Evolutionary conservation across 2,113 vertebrate species (phyloP).

Genomic region (Pungitius pungitius): DNA sequence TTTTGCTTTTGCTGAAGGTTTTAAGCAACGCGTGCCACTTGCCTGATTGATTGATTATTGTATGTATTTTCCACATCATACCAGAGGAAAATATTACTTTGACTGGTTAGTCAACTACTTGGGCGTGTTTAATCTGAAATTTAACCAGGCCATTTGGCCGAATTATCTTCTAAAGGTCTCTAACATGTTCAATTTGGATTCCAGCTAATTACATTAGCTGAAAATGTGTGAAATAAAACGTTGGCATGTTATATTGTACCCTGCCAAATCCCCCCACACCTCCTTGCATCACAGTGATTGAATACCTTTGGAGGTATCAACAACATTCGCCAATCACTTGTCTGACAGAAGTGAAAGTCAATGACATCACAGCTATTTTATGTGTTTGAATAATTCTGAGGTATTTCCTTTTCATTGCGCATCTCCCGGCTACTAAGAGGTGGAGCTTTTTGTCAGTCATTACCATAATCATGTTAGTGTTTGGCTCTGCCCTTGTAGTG

Average conservation of each 20-base stretch:
- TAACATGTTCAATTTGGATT: conserved; percentile 40
- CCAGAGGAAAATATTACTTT: conserved; percentile 5
- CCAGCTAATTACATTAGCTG: conserved; percentile 61
- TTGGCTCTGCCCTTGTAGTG: conserved; percentile 70
- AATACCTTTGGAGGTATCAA: conserved; percentile 57
- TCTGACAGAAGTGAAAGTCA: conserved; percentile 61
- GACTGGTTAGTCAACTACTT: conserved; percentile 4
- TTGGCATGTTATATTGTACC: conserved; percentile 55
- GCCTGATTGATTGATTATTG: background rate
- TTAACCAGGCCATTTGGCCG: background rate
- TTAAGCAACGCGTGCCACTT: background rate
- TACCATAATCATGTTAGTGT: conserved; percentile 75
- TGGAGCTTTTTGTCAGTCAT: conserved; percentile 64
- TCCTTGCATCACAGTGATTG: conserved; percentile 57
- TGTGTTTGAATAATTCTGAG: conserved; percentile 71
- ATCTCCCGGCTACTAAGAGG: conserved; percentile 15
- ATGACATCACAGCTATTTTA: conserved; percentile 67
- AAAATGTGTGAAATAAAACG: conserved; percentile 54
- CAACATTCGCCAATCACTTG: conserved; percentile 57
- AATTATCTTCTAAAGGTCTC: conserved; percentile 10
- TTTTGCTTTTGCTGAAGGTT: background rate
- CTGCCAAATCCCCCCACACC: conserved; percentile 35
- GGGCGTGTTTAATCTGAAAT: conserved; percentile 9
- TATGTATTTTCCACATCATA: background rate
- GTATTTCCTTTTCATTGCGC: conserved; percentile 45